Evolutionary conservation across 23 tunicate species (phyloP).

Genomic region (Ascidia mentula): DNA sequence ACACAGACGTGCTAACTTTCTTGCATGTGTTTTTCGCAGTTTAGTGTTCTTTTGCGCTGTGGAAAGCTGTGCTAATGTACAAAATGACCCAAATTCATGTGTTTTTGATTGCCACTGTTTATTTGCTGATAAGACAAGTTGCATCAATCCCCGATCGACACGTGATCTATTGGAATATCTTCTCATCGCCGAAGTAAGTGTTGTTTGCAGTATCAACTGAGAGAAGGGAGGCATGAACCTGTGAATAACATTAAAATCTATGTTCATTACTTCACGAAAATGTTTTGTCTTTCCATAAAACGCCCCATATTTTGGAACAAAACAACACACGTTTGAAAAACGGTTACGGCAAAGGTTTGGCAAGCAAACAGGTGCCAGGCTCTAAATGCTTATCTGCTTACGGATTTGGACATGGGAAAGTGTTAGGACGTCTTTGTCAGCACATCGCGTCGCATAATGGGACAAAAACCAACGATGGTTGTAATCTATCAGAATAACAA

Average conservation of each 20-base stretch:
- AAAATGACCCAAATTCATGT: neutral
- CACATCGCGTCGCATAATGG: neutral
- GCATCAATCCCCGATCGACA: constrained; percentile 7
- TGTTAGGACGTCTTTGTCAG: neutral
- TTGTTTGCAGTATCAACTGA: too few relatives aligned
- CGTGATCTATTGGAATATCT: constrained; percentile 41
- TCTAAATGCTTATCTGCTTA: neutral
- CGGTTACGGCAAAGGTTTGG: too few relatives aligned
- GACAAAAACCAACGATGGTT: constrained; percentile 10
- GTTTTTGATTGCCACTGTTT: constrained; percentile 7
- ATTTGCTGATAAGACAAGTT: neutral
- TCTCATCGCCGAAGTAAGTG: constrained; percentile 39
- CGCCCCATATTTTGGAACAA: too few relatives aligned
- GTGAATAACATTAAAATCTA: too few relatives aligned
- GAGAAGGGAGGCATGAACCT: too few relatives aligned
- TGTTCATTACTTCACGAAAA: too few relatives aligned
- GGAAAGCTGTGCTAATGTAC: too few relatives aligned
- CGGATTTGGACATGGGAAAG: constrained; percentile 8
- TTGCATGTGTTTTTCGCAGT: neutral
- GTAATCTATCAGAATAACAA: constrained; percentile 11
- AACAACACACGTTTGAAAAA: too few relatives aligned
- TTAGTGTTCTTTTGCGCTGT: neutral
- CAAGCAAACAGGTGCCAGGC: neutral
- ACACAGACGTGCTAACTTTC: neutral
- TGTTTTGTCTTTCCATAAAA: too few relatives aligned